Evolutionary conservation across 2,797 vertebrate genomes (phyloP).

Genomic region (Semaprochilodus insignis): DNA sequence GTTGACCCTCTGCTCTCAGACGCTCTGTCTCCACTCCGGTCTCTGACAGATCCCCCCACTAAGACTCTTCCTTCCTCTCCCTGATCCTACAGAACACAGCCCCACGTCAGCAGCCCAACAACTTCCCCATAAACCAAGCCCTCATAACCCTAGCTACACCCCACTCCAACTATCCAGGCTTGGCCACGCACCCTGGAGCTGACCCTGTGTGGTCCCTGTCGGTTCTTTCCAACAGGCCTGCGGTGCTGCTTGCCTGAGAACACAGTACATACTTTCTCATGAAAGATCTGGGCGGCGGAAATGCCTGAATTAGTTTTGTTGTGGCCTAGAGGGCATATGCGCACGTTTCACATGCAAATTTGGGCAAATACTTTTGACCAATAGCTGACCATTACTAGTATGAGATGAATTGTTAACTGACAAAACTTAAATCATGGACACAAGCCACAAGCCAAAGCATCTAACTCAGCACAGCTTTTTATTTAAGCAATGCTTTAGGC

Average conservation of each 20-base stretch:
- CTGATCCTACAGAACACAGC: slow-evolving; percentile 43
- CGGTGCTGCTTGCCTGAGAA: slow-evolving; percentile 7
- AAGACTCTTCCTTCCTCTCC: slow-evolving; percentile 58
- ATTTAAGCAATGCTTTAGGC: no score
- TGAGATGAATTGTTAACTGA: no score
- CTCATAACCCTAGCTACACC: background rate
- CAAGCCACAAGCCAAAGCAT: no score
- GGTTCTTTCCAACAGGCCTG: slow-evolving; percentile 1
- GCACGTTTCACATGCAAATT: no score
- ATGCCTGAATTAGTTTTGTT: slow-evolving; percentile 4
- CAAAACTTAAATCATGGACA: no score
- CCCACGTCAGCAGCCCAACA: slow-evolving; percentile 16
- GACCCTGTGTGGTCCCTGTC: slow-evolving; percentile 37
- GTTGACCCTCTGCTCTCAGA: slow-evolving; percentile 35
- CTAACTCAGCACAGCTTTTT: no score
- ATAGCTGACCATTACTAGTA: no score
- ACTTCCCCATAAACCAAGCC: slow-evolving; percentile 33
- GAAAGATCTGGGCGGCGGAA: slow-evolving; percentile 8
- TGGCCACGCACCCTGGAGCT: slow-evolving; percentile 1
- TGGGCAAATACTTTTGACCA: no score
- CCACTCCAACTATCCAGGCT: background rate
- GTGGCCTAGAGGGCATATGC: background rate
- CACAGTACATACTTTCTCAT: slow-evolving; percentile 16
- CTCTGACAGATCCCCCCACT: slow-evolving; percentile 46
- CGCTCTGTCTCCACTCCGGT: slow-evolving; percentile 39